Base-by-base conservation (phyloP, 2,113 vertebrate genomes). In the Ophthalmolycus amberensis region DNA sequence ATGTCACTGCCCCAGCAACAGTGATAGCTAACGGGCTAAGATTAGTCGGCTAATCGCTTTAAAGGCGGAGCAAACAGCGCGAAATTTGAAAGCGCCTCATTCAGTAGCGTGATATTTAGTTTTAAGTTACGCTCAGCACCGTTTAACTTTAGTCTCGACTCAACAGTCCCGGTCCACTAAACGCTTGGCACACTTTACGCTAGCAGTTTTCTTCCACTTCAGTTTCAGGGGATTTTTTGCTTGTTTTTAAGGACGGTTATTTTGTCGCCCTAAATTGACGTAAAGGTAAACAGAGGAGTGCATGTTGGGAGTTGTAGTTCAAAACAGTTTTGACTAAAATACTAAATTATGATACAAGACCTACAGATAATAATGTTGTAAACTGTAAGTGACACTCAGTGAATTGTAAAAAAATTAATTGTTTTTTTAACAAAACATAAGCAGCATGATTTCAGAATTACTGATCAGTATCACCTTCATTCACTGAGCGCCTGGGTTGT, bases 11-110 rank as follows among this genome's bases (percentile, higher is more conserved):
- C 22, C 1, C 54, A 12, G n/a, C 2, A 10, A 1, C 71, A 69
- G 20, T n/a, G 44, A 22, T 37, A 74, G 74, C 75, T 81, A 85
- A 38, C 37, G 25, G 15, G 59, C 59, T 60, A 59, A 10, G 14
- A 29, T 37, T 75, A 83, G 9, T 37, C 46, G n/a, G 71, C 69
- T 89, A 86, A 80, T 77, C 58, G n/a, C 16, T 52, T 25, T 4
- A 22, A 25, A 64, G 80, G 93, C 92, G 91, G 87, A 38, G 34
- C 50, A 38, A 85, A 82, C 89, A 91, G 92, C 94, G 93, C 88
- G 83, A 94, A 94, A 87, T 94, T 94, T 89, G 80, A 94, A 94
- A 70, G 2, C 12, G 44, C 2, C 4, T 38, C 34, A 38, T 6
- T 52, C 9, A 29, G 6, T 58, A 27, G 52, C 68, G 32, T 54